Percentiles rank a stretch among this genome's conserved stretches.
phyloP scores from a whole-genome alignment of 2,797 vertebrate genomes.

The Oreonectes daqikongensis region DNA sequence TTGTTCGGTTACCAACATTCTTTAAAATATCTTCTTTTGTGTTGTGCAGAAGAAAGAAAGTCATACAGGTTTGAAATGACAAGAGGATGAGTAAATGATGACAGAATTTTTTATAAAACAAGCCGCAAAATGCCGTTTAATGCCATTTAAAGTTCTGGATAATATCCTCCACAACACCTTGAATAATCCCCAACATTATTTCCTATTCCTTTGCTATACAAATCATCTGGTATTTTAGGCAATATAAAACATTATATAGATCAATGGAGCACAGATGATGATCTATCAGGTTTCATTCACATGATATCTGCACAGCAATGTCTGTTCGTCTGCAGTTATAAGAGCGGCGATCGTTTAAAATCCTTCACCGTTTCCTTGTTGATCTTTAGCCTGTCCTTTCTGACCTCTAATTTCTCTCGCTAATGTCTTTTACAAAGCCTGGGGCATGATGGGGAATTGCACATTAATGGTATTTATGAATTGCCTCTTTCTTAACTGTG shows the following conservation, averaged over 20 bases:
- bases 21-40: too few relatives aligned
- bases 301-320: constrained; percentile 22
- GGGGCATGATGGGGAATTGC: constrained; percentile 70
- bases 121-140: not conserved
- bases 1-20: too few relatives aligned
- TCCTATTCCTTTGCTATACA: constrained; percentile 50
- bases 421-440: constrained; percentile 65
- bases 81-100: too few relatives aligned
- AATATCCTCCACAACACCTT: too few relatives aligned
- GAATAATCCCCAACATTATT: not conserved
- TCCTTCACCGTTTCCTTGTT: constrained; percentile 14
- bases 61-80: too few relatives aligned
- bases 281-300: constrained; percentile 35
- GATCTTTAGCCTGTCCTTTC: constrained; percentile 69
- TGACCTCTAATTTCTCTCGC: constrained; percentile 58
- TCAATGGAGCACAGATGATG: constrained; percentile 20
- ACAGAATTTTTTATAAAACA: too few relatives aligned
- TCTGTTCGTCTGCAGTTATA: constrained; percentile 19
- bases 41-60: too few relatives aligned
- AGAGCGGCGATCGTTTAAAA: constrained; percentile 28
- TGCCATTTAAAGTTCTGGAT: not conserved
- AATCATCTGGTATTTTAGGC: constrained; percentile 20
- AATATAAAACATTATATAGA: constrained; percentile 33
- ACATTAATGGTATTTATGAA: constrained; percentile 81
- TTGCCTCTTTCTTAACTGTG: constrained; percentile 68